phyloP scores from a whole-genome alignment of 2,797 vertebrate genomes.

The Rhabdomys pumilio region DNA sequence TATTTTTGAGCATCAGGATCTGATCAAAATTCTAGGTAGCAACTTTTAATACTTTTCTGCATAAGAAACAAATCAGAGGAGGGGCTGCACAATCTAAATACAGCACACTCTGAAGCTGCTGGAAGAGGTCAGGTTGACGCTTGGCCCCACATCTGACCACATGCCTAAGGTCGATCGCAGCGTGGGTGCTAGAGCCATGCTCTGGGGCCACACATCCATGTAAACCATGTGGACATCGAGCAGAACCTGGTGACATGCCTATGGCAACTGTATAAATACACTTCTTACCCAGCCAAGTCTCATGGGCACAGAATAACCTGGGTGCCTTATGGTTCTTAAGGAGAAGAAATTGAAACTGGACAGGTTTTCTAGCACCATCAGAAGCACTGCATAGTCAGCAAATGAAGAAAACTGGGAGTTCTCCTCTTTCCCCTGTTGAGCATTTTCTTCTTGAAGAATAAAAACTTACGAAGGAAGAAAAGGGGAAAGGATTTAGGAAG shows the following conservation, averaged over 20 bases:
- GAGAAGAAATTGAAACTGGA: conserved; percentile 95
- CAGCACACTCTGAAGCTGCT: too few species aligned
- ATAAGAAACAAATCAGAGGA: neutral
- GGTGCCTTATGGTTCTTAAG: conserved; percentile 97
- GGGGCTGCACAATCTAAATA: neutral
- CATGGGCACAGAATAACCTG: conserved; percentile 93
- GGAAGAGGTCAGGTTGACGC: neutral
- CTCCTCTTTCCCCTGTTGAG: neutral
- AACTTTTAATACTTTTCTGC: neutral
- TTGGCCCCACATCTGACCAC: neutral
- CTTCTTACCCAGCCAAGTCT: neutral
- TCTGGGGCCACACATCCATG: too few species aligned
- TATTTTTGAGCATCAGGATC: neutral
- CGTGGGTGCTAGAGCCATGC: neutral
- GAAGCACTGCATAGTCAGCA: conserved; percentile 95
- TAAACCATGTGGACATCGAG: neutral
- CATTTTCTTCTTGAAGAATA: neutral
- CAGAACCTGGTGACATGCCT: neutral
- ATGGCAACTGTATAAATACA: neutral
- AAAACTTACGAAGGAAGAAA: neutral
- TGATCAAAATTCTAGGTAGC: neutral
- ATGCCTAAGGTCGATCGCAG: neutral
- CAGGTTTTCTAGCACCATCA: conserved; percentile 95
- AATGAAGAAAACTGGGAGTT: conserved; percentile 92
- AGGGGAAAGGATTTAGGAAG: neutral